Evolutionary conservation across 2,888 invertebrate species (phyloP).

Genomic region (Drosophila mettleri): DNA sequence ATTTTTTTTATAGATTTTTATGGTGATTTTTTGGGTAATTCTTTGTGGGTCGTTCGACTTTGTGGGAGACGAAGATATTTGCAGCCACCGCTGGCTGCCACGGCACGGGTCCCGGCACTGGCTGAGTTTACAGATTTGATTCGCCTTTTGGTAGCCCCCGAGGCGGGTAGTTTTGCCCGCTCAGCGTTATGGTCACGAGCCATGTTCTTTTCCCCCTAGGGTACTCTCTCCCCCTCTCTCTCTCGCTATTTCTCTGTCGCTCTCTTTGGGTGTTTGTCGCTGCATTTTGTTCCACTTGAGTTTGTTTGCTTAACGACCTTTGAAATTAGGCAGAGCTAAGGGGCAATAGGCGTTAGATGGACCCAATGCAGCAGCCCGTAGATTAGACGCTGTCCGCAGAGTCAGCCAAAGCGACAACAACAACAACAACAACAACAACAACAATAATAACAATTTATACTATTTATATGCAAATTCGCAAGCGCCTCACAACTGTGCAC

Average conservation of each 20-base stretch:
- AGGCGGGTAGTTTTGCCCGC: slow-evolving; percentile 52
- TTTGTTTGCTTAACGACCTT: slow-evolving; percentile 84
- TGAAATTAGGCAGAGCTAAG: slow-evolving; percentile 82
- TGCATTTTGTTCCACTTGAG: slow-evolving; percentile 83
- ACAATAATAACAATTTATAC: slow-evolving; percentile 72
- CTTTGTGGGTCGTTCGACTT: slow-evolving; percentile 65
- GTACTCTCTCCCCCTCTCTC: slow-evolving; percentile 19
- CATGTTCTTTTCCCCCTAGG: slow-evolving; percentile 49
- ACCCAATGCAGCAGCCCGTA: slow-evolving; percentile 54
- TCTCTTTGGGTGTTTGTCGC: slow-evolving; percentile 25
- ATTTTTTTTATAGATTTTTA: slow-evolving; percentile 73
- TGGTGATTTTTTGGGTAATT: slow-evolving; percentile 72
- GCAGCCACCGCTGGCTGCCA: not conserved
- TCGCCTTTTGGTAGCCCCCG: slow-evolving; percentile 23
- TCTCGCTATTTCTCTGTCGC: not conserved
- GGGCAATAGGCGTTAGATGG: slow-evolving; percentile 67
- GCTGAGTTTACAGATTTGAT: slow-evolving; percentile 31
- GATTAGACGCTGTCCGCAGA: slow-evolving; percentile 54
- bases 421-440: slow-evolving; percentile 22
- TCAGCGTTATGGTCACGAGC: slow-evolving; percentile 59
- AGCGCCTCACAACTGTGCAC: slow-evolving; percentile 35
- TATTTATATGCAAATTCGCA: slow-evolving; percentile 78
- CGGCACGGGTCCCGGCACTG: not conserved
- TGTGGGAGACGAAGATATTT: slow-evolving; percentile 23
- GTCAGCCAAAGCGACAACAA: slow-evolving; percentile 30